Evolutionary conservation across 2,797 vertebrate species (phyloP), one percentile per base, ranked within the genome.

Genomic region (Thunnus albacares): DNA sequence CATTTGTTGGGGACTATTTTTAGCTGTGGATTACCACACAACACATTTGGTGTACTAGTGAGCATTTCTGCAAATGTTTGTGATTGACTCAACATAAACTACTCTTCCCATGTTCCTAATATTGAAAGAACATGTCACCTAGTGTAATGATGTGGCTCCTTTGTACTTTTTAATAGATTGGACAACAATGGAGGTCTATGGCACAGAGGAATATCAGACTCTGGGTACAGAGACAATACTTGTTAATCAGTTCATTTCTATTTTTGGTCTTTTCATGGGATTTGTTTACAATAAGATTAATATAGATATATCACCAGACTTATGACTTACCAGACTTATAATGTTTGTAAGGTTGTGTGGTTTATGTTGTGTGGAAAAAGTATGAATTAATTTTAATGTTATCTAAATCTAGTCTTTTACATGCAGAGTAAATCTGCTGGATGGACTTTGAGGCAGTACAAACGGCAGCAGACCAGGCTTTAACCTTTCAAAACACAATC

Each of bases 401-500:
- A n/a, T 43, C 9, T 47, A 5, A 9, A 45, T 15, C 13, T 45
- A 45, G 43, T 59, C 11, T 24, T 70, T 53, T 60, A 35, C 51
- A 69, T 30, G 35, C 14, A 55, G n/a, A 24, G 10, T 26, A 14
- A 13, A n/a, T 55, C 7, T 53, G 26, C n/a, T 53, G 56, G 12
- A 49, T 52, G 10, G 51, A 71, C 22, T 43, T 28, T 12, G 20
- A 13, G 20, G 41, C 26, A 53, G 14, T 41, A 63, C 45, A 71
- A 58, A 14, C 28, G 49, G 45, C 18, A 58, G 8, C 14, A 33
- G 18, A 71, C 17, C 20, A 30, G 24, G 30, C 15, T 71, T 77
- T 63, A 60, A 77, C 22, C 45, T 69, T 57, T 77, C 6, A 33
- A 74, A 52, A 26, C 3, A 12, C 8, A 52, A 49, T 58, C 15